Percentiles rank a stretch among this genome's conserved stretches.
phyloP scores from a whole-genome alignment of 2,797 vertebrate species.

The Gymnodraco acuticeps region DNA sequence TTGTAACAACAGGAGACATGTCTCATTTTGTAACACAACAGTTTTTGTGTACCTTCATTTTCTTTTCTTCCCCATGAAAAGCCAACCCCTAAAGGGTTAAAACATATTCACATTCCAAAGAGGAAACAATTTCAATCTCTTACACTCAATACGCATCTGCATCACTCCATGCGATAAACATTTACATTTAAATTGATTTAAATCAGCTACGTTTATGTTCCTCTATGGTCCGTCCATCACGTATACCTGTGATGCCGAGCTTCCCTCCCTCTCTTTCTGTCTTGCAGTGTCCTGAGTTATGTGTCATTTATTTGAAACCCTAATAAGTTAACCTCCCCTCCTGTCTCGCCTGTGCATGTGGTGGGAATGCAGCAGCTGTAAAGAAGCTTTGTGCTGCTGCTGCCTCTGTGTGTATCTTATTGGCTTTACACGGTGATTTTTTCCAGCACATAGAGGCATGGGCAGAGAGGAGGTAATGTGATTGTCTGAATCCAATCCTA shows the following conservation, averaged over 20 bases:
- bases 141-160: constrained; percentile 81
- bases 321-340: constrained; percentile 82
- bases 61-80: constrained; percentile 8
- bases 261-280: constrained; percentile 33
- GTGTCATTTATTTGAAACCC: constrained; percentile 86
- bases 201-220: constrained; percentile 83
- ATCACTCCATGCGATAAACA: constrained; percentile 83
- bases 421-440: constrained; percentile 53
- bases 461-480: constrained; percentile 54
- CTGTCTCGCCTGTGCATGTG: constrained; percentile 60
- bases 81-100: constrained; percentile 50
- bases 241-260: constrained; percentile 63
- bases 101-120: constrained; percentile 73
- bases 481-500: constrained; percentile 60
- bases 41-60: constrained; percentile 7
- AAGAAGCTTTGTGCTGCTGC: constrained; percentile 43
- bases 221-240: constrained; percentile 83
- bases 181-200: constrained; percentile 90
- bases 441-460: constrained; percentile 48
- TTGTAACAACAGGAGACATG: not conserved
- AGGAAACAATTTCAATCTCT: constrained; percentile 79
- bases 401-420: constrained; percentile 42
- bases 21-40: constrained; percentile 9
- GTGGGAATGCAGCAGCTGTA: constrained; percentile 72
- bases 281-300: constrained; percentile 81